Percentiles rank a stretch among this genome's conserved stretches.
Evolutionary conservation across 1,140 invertebrate genomes (phyloP).

Genomic region (Drosophila miranda): DNA sequence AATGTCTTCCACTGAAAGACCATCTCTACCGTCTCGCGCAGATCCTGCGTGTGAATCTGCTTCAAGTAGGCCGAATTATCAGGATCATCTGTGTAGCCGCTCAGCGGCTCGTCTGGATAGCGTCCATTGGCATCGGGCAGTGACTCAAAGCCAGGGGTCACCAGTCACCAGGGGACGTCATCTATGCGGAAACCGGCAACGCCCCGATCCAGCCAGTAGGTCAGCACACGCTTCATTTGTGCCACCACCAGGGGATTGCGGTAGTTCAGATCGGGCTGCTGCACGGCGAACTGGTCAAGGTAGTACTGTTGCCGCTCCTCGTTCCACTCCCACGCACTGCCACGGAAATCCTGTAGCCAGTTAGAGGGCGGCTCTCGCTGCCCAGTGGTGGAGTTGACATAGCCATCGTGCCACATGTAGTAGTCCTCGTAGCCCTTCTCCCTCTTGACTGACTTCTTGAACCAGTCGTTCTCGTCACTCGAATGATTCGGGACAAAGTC

Average conservation of each 20-base stretch:
- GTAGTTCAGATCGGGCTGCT: constrained; percentile 89
- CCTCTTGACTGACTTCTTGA: constrained; percentile 85
- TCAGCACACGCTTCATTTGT: constrained; percentile 87
- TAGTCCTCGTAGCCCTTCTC: constrained; percentile 86
- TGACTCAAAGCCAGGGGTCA: constrained; percentile 85
- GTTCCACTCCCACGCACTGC: constrained; percentile 87
- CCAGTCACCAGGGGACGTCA: constrained; percentile 85
- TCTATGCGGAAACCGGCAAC: constrained; percentile 90
- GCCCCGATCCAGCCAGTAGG: constrained; percentile 89
- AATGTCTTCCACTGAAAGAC: constrained; percentile 85
- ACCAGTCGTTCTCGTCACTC: constrained; percentile 88
- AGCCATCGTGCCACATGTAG: constrained; percentile 87
- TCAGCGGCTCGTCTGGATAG: constrained; percentile 85
- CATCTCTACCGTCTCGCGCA: constrained; percentile 85
- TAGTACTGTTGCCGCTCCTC: constrained; percentile 86
- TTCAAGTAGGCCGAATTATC: constrained; percentile 84
- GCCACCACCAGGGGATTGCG: constrained; percentile 85
- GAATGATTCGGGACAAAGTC: constrained; percentile 88
- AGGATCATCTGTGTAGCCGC: constrained; percentile 79
- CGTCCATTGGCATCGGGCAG: constrained; percentile 81
- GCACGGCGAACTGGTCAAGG: constrained; percentile 85
- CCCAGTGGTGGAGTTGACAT: constrained; percentile 53
- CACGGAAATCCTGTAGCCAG: constrained; percentile 85
- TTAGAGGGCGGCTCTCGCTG: constrained; percentile 85
- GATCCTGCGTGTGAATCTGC: constrained; percentile 87